Conservation (phyloP, 2,797 vertebrate species). For the Kryptolebias ocellatus region DNA sequence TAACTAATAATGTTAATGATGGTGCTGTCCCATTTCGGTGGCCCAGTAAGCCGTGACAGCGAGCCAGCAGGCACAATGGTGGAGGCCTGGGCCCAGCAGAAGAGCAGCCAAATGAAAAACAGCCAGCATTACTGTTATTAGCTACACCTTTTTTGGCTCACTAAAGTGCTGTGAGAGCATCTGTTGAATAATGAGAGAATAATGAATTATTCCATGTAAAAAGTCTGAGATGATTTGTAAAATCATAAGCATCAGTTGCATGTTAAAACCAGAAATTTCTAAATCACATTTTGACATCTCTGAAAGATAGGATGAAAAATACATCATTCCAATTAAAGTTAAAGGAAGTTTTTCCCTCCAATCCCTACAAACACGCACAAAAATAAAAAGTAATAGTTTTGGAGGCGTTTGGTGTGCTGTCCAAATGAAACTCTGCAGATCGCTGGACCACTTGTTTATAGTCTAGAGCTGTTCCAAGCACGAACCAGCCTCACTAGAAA, state of each 20-base stretch:
- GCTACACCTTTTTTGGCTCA: conserved; percentile 42
- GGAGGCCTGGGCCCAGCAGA: conserved; percentile 41
- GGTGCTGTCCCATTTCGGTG: conserved; percentile 57
- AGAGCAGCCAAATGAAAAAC: conserved; percentile 33
- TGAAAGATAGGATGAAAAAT: conserved; percentile 27
- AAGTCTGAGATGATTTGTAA: conserved; percentile 10
- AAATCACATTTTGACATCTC: conserved; percentile 36
- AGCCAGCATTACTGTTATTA: conserved; percentile 49
- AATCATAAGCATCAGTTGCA: conserved; percentile 33
- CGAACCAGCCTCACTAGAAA: conserved; percentile 45
- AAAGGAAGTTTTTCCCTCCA: conserved; percentile 42
- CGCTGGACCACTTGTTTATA: conserved; percentile 63
- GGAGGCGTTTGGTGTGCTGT: conserved; percentile 44
- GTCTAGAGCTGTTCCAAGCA: conserved; percentile 62
- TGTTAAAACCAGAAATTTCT: conserved; percentile 40
- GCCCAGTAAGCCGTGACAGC: conserved; percentile 49
- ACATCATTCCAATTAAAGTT: conserved; percentile 27
- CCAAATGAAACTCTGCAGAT: conserved; percentile 61
- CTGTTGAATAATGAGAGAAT: conserved; percentile 32
- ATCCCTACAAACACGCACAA: conserved; percentile 23
- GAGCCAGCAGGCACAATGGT: conserved; percentile 55
- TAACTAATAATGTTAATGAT: conserved; percentile 64
- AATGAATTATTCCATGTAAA: conserved; percentile 11
- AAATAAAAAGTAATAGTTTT: conserved; percentile 35
- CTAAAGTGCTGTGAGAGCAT: conserved; percentile 22